Base-by-base conservation (phyloP, 2,888 invertebrate species). In the Amphipyra berbera region DNA sequence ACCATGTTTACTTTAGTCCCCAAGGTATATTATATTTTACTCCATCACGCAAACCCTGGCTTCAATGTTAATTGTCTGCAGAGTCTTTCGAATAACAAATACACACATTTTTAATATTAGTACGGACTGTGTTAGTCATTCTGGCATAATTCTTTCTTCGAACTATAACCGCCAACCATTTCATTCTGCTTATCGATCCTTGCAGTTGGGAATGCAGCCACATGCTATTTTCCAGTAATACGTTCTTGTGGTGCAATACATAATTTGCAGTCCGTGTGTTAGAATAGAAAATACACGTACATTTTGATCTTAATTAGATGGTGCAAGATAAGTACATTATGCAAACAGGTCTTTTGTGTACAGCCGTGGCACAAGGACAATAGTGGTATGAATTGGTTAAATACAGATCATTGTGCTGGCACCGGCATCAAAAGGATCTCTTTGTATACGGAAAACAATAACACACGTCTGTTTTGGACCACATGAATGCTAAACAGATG, bases 391-490 rank as follows among this genome's bases (percentile, higher is more conserved):
- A 87, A 87, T 87, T 83, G 88, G 85, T 86, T 89, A 88, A 89
- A 89, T 86, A 88, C 89, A 86, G 85, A 89, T 89, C 86, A 89
- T 88, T 90, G 88, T 88, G 75, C 84, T 84, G 83, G 86, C 88
- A 86, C 83, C 82, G 86, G 84, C 86, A 87, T 89, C 84, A 86
- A 85, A 87, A 89, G 89, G 88, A 90, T 88, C 87, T 86, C 90
- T 88, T 91, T 91, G 91, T 91, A 86, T 79, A 82, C 81, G 85
- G 85, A 86, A 88, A 89, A 92, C 91, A 91, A 92, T 90, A 90
- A 90, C 85, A 83, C 79, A 78, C 80, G 79, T 82, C 81, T 87
- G 84, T 85, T 82, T 83, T 79, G 74, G 71, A 82, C 76, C 75
- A 73, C 68, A 78, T 77, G 77, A 80, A 82, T 81, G 78, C 74